phyloP scores from a whole-genome alignment of 2,113 vertebrate species.

The Colinus virginianus region DNA sequence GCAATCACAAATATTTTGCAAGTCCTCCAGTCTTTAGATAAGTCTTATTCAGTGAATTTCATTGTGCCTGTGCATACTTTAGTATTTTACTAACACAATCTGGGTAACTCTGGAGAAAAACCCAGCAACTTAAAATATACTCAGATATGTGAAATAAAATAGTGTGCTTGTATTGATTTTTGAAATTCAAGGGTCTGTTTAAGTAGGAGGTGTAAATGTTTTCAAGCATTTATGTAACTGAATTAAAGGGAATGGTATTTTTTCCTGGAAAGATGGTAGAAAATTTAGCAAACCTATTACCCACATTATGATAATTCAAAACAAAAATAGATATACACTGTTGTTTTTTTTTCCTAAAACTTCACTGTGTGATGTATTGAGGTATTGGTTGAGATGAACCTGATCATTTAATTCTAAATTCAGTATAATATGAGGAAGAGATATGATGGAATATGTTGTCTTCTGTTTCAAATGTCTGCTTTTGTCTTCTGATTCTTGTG shows the following conservation, averaged over 20 bases:
- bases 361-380: neutral
- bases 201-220: neutral
- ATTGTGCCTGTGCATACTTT: neutral
- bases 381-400: constrained; percentile 46
- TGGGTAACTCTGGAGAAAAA: neutral
- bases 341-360: neutral
- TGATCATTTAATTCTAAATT: constrained; percentile 52
- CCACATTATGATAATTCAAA: neutral
- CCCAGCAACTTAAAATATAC: neutral
- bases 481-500: constrained; percentile 86
- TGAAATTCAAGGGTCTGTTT: rapidly evolving
- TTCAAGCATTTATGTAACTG: neutral
- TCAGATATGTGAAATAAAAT: neutral
- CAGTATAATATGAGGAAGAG: constrained; percentile 51
- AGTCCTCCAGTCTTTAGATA: neutral
- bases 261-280: neutral
- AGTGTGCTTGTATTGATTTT: neutral
- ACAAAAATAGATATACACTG: neutral
- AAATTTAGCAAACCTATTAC: neutral
- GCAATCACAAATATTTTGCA: neutral
- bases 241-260: neutral
- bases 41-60: neutral
- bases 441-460: constrained; percentile 64
- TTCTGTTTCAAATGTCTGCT: constrained; percentile 82
- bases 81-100: neutral